Evolutionary conservation across 2,113 vertebrate genomes (phyloP).

Genomic region (Todiramphus saurophagus): DNA sequence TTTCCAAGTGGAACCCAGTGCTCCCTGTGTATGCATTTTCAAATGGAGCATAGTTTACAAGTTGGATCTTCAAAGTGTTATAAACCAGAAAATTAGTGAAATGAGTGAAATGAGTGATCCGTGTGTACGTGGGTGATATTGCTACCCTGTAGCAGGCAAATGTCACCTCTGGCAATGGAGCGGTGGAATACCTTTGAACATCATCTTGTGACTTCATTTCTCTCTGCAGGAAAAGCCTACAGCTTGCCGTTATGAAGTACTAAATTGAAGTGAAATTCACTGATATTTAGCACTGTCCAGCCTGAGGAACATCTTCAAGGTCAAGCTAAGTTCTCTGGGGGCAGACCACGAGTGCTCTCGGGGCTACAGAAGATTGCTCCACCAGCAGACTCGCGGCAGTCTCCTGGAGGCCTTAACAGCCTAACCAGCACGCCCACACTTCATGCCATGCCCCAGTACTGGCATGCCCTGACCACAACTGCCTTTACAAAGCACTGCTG

Average conservation of each 20-base stretch:
- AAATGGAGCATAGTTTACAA: neutral
- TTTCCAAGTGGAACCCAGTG: neutral
- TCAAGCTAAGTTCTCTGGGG: neutral
- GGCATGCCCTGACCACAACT: neutral
- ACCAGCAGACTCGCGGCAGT: neutral
- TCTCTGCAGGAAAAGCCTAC: neutral
- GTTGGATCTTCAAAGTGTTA: neutral
- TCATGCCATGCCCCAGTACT: neutral
- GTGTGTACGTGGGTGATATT: rapidly evolving
- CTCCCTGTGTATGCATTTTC: neutral
- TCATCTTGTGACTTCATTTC: neutral
- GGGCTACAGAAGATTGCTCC: neutral
- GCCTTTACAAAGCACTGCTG: neutral
- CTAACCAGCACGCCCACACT: neutral
- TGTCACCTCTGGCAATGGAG: neutral
- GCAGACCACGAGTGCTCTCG: rapidly evolving
- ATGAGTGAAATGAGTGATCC: neutral
- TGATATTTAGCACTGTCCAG: neutral
- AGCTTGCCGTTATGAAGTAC: neutral
- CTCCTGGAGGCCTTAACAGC: neutral
- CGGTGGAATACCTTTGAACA: neutral
- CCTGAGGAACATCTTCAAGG: neutral
- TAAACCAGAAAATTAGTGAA: neutral
- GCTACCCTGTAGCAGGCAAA: neutral
- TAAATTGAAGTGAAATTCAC: neutral